Percentiles rank a stretch among this genome's conserved stretches.
These are phyloP conservation scores for Arnoldichthys spilopterus DNA, from an alignment of 2,797 vertebrate species.

Conservation along the genomic window DNA sequence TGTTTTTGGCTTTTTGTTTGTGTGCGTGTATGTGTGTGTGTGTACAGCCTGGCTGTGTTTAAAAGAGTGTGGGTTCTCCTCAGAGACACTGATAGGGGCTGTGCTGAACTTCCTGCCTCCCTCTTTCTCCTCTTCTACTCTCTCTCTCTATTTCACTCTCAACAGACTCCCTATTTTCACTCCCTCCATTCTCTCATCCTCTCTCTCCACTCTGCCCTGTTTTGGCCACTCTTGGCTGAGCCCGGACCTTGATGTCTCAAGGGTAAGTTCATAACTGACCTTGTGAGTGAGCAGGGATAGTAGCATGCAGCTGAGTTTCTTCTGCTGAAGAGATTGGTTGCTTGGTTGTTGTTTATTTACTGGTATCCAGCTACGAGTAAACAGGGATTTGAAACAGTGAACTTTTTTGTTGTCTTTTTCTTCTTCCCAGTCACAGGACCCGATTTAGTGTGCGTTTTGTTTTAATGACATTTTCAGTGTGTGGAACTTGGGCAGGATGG, in stretches of 20 bases:
- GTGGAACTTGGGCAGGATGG: background rate
- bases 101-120: constrained; percentile 53
- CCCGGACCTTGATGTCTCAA: constrained; percentile 24
- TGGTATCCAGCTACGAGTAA: background rate
- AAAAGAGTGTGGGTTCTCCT: constrained; percentile 57
- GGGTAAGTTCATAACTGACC: constrained; percentile 49
- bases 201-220: constrained; percentile 8
- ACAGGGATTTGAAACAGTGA: background rate
- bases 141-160: constrained; percentile 39
- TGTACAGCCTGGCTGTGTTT: constrained; percentile 49
- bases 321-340: background rate
- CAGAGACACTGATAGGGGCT: constrained; percentile 65
- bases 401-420: too few species aligned
- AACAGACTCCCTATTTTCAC: background rate
- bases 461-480: background rate
- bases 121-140: constrained; percentile 39
- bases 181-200: background rate
- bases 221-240: background rate
- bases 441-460: background rate
- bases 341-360: constrained; percentile 16
- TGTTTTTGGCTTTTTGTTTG: constrained; percentile 19
- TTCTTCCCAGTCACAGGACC: background rate
- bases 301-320: background rate
- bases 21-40: constrained; percentile 22
- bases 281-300: background rate